phyloP scores from a whole-genome alignment of 64 coral and sea anemone genomes.

The Anthopleura sola region DNA sequence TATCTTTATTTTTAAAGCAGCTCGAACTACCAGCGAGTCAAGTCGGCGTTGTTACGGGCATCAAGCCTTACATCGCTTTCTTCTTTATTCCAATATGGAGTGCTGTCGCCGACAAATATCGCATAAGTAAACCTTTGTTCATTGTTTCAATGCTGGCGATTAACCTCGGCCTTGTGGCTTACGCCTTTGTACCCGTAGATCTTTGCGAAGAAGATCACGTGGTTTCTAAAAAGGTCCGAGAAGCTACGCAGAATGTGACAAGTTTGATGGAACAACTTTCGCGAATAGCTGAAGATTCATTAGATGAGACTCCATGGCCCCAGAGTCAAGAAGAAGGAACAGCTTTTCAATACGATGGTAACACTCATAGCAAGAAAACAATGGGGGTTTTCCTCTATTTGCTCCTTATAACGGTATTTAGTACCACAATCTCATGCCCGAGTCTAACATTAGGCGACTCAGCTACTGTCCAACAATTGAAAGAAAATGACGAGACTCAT shows the following conservation, averaged over 20 bases:
- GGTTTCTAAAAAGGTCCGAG: conserved; percentile 4
- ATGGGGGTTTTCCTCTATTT: conserved; percentile 70
- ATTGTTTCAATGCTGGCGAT: conserved; percentile 79
- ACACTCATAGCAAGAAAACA: conserved; percentile 30
- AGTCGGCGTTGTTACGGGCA: conserved; percentile 81
- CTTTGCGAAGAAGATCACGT: conserved; percentile 71
- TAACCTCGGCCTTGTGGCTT: conserved; percentile 53
- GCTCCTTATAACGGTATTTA: conserved; percentile 80
- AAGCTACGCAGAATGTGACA: not conserved
- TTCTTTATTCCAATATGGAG: conserved; percentile 96
- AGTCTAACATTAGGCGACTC: conserved; percentile 86
- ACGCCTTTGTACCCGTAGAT: conserved; percentile 80
- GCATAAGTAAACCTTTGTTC: conserved; percentile 83
- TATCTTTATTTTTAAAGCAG: conserved; percentile 89
- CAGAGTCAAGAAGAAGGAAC: conserved; percentile 60
- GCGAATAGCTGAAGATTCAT: conserved; percentile 57
- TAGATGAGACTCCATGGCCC: conserved; percentile 79
- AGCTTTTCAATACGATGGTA: conserved; percentile 46
- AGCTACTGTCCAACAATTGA: conserved; percentile 85
- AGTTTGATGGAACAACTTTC: conserved; percentile 52
- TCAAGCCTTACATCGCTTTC: conserved; percentile 94
- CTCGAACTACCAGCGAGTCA: conserved; percentile 85
- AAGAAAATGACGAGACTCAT: conserved; percentile 78
- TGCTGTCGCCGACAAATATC: conserved; percentile 81
- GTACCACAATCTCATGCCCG: conserved; percentile 85